Base-by-base conservation (phyloP, 2,888 invertebrate genomes). In the Dasysyrphus tricinctus region DNA sequence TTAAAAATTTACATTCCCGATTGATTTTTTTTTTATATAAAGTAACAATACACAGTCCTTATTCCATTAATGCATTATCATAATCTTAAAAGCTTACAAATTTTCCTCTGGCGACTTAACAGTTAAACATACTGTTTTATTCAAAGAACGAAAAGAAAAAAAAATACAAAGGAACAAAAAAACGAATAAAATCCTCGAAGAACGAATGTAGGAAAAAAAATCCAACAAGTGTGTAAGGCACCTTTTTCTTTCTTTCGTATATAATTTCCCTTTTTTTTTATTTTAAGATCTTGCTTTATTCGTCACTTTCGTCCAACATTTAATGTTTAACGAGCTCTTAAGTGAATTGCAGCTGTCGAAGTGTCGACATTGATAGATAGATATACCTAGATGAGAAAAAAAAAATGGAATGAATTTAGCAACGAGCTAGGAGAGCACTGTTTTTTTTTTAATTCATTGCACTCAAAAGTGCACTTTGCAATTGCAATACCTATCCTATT, bases 241-340 rank as follows among this genome's bases (percentile, higher is more conserved):
- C 24, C 24, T 24, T 3, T 24, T 24, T 24, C 24, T 14, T 63
- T 16, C 44, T 44, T 47, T 29, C 16, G 5, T 32, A 7, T 57
- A 16, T 57, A n/a, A 37, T 14, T 42, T 39, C 42, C 49, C 42
- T 56, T 82, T 74, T 73, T 56, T 82, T 74, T 73, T 59, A 65
- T 61, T 81, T 81, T 16, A 57, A 56, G 14, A 57, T 37, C 54
- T 59, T 74, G 37, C 82, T 63, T 82, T 56, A 16, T 61, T 69
- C 61, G 24, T 54, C 49, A 70, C 57, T 78, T 37, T 78, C 74
- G 69, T 65, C 57, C 56, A 79, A 75, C 75, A 54, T 75, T 78
- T 65, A 79, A 83, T 67, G 72, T 84, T 79, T 76, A 79, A 83
- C 83, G 83, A 83, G 83, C 75, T 75, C 75, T 83, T 75, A 75